phyloP scores from a whole-genome alignment of 1,140 invertebrate species.

The Limonius californicus region DNA sequence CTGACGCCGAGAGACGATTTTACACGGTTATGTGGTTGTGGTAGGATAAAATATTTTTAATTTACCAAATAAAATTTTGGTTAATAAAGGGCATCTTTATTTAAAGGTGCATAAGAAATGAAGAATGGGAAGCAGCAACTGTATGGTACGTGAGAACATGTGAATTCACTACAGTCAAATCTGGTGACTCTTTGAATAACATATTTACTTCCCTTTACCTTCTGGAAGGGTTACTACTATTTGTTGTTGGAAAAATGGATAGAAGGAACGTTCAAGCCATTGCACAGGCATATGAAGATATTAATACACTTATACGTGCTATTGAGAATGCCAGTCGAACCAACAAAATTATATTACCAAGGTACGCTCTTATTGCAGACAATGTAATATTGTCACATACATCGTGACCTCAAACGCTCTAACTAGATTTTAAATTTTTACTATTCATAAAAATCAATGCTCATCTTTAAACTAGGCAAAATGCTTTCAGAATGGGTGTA shows the following conservation, averaged over 20 bases:
- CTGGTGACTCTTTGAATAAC: slow-evolving; percentile 40
- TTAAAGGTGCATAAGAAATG: slow-evolving; percentile 40
- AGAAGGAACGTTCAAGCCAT: slow-evolving; percentile 45
- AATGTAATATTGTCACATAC: too few relatives aligned
- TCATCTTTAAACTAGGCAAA: too few relatives aligned
- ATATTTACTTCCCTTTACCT: slow-evolving; percentile 44
- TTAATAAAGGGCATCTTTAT: too few relatives aligned
- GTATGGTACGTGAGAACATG: slow-evolving; percentile 47
- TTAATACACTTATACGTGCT: slow-evolving; percentile 41
- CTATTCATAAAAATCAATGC: too few relatives aligned
- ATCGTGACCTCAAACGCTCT: too few relatives aligned
- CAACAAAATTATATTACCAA: slow-evolving; percentile 39
- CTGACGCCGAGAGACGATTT: slow-evolving; percentile 47
- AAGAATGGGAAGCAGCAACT: slow-evolving; percentile 47
- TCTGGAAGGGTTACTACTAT: slow-evolving; percentile 48
- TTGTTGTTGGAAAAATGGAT: slow-evolving; percentile 47
- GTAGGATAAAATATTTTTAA: too few relatives aligned
- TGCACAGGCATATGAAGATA: slow-evolving; percentile 32
- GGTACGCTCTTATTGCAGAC: too few relatives aligned
- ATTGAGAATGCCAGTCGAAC: slow-evolving; percentile 33
- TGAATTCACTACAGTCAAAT: slow-evolving; percentile 26
- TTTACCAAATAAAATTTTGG: too few relatives aligned
- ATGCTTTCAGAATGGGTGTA: too few relatives aligned
- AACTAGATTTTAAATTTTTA: too few relatives aligned
- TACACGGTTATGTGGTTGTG: slow-evolving; percentile 50